These are phyloP conservation scores for Apamea monoglypha DNA, from an alignment of 2,888 invertebrate species.

Conservation along the genomic window DNA sequence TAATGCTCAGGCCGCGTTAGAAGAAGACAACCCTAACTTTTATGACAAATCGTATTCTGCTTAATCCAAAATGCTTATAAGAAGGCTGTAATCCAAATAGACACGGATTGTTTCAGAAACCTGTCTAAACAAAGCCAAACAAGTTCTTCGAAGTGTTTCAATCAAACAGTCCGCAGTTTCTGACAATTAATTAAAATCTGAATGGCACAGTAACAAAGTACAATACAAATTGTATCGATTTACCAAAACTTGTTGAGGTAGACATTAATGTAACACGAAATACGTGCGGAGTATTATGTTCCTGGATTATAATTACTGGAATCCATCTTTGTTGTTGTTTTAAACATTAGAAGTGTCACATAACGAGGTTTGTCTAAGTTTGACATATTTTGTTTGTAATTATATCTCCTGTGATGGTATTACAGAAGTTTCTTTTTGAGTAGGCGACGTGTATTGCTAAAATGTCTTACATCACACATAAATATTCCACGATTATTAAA, in stretches of 20 bases:
- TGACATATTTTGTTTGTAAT: slow-evolving; percentile 38
- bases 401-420: slow-evolving; percentile 18
- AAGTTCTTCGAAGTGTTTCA: slow-evolving; percentile 83
- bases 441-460: background rate
- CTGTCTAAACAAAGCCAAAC: slow-evolving; percentile 85
- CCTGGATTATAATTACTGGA: slow-evolving; percentile 44
- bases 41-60: slow-evolving; percentile 68
- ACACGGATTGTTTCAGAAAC: slow-evolving; percentile 73
- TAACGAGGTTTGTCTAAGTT: slow-evolving; percentile 38
- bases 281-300: slow-evolving; percentile 59
- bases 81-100: slow-evolving; percentile 73
- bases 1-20: slow-evolving; percentile 32
- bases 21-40: slow-evolving; percentile 53
- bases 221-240: slow-evolving; percentile 79
- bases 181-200: slow-evolving; percentile 86
- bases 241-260: slow-evolving; percentile 67
- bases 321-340: slow-evolving; percentile 47
- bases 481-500: background rate
- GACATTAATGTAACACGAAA: slow-evolving; percentile 63
- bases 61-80: slow-evolving; percentile 70
- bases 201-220: slow-evolving; percentile 78
- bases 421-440: slow-evolving; percentile 18
- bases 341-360: slow-evolving; percentile 32
- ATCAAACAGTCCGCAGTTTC: slow-evolving; percentile 80
- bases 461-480: background rate